phyloP scores from a whole-genome alignment of 2,113 vertebrate genomes.

The Panthera leo region DNA sequence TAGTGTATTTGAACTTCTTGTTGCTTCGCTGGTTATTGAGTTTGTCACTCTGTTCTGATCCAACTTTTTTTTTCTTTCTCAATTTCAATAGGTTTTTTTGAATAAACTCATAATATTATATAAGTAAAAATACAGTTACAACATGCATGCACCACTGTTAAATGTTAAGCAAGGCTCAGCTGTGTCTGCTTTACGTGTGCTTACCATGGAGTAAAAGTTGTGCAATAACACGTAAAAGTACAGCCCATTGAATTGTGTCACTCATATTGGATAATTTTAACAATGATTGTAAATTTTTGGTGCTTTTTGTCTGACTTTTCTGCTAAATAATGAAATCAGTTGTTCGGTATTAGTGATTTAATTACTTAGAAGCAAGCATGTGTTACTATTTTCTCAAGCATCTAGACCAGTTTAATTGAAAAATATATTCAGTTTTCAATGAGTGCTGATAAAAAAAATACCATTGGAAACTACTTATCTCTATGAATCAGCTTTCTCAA shows the following conservation, averaged over 20 bases:
- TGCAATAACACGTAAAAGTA: background rate
- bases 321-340: background rate
- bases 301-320: background rate
- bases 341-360: background rate
- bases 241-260: background rate
- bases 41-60: background rate
- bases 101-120: background rate
- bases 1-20: background rate
- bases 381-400: background rate
- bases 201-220: background rate
- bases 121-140: background rate
- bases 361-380: background rate
- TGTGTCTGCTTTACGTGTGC: background rate
- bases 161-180: background rate
- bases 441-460: background rate
- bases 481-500: background rate
- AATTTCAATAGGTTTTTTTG: background rate
- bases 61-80: background rate
- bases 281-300: background rate
- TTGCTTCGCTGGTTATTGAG: background rate
- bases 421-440: background rate
- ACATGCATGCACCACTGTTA: background rate
- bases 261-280: background rate
- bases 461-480: background rate
- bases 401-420: background rate